Conservation (phyloP, 2,113 vertebrate species). For the Chaetura pelagica region DNA sequence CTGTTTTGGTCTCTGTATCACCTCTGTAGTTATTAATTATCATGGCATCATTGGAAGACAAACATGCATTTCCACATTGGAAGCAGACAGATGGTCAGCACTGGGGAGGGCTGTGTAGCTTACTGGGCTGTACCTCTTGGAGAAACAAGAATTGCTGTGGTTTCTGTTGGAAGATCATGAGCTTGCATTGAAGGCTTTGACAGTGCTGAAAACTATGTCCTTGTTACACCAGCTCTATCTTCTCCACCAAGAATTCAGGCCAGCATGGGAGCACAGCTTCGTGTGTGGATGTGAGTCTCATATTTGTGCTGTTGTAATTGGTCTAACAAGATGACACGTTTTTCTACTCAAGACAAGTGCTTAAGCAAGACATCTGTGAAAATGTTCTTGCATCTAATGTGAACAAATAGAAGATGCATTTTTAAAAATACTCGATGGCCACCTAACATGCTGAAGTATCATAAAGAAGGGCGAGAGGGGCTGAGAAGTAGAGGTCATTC, state of each 20-base stretch:
- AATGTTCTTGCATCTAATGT: neutral
- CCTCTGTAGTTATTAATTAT: neutral
- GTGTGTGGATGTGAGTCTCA: rapidly evolving
- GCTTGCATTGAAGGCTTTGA: neutral
- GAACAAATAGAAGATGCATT: neutral
- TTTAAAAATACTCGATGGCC: neutral
- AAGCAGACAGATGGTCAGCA: rapidly evolving
- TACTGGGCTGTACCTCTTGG: neutral
- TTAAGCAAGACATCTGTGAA: neutral
- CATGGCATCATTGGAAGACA: neutral
- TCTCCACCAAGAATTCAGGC: neutral
- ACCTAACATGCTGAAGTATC: rapidly evolving
- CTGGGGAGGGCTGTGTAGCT: neutral
- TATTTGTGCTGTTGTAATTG: neutral
- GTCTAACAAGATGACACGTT: neutral
- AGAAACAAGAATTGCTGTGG: neutral
- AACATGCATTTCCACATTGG: neutral
- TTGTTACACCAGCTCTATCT: neutral
- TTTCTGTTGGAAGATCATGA: neutral
- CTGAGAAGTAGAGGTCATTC: neutral
- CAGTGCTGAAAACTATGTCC: rapidly evolving
- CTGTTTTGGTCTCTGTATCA: neutral
- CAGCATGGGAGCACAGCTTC: neutral
- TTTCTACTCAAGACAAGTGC: neutral
- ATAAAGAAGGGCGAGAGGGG: neutral